Evolutionary conservation across 1,140 invertebrate species (phyloP), one percentile per base, ranked within the genome.

Genomic region (Drosophila nigromelanica): DNA sequence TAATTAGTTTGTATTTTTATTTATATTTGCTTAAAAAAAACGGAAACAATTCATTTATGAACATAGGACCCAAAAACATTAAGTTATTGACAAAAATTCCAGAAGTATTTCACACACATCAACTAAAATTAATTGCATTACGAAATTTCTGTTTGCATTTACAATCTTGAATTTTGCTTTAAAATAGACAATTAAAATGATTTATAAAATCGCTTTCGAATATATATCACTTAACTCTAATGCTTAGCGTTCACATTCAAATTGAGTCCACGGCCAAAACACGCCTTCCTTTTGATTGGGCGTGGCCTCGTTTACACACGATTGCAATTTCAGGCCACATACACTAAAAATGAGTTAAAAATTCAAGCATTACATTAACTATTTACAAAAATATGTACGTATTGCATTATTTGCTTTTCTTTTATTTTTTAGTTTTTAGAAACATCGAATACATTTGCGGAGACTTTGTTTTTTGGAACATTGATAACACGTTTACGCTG

Each of bases 111-210:
- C 70, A 85, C 81, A 83, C 76, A 87, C 73, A 87, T 89, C 63
- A 87, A 87, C 83, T 89, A 87, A 87, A 79, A 79, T 64, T 45
- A 66, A 67, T 64, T 69, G 66, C 66, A 70, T 72, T 51, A 30
- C 27, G 61, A 60, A 11, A 60, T 74, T 55, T 35, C 55, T 83
- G 39, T 59, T 60, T 60, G 68, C 51, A 60, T 45, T 68, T 60
- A 42, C 40, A 61, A 66, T 27, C 30, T 70, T 70, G 58, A 47
- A 27, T 75, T 71, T 47, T 59, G 42, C 64, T 58, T 89, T 89
- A 89, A 89, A 89, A 89, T 89, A 89, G 83, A 89, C 83, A 89
- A 89, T 89, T 89, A 89, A 89, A 89, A 89, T 89, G 73, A 89
- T 89, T 89, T 89, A 83, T 83, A 87, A 87, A 87, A 87, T 80